Evolutionary conservation across 2,888 invertebrate species (phyloP), one percentile per base, ranked within the genome.

Genomic region (Epinotia brunnichana): DNA sequence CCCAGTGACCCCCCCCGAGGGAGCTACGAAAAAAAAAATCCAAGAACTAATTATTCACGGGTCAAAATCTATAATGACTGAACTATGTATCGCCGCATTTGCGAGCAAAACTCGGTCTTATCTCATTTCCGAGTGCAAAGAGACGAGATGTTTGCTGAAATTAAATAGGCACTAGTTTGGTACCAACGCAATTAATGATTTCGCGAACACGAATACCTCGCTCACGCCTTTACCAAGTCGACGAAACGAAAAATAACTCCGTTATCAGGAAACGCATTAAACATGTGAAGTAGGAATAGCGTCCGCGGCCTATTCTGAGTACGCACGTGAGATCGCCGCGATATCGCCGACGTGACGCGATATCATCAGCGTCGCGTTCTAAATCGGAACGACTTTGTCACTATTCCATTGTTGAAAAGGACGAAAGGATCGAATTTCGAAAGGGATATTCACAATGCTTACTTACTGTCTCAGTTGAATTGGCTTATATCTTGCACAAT

Each of bases 281-380:
- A 62, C 71, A 72, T 62, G 63, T 59, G 57, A 64, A 51, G 60
- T 61, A 35, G 56, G 51, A 51, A 59, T 24, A 44, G n/a, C 19
- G 51, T 48, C 51, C 17, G 61, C 60, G 61, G 7, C 53, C 56
- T 73, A 73, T 73, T 73, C 73, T 19, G 73, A 17, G 73, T 69
- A 73, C 59, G 57, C n/a, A 73, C 73, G 73, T 69, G 73, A 73
- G 73, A 73, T 73, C 53, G 68, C 35, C 13, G n/a, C 69, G 73
- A 73, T 73, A 69, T 51, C 57, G 73, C 62, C 19, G 51, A 60
- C 72, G 61, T 62, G 72, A 61, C 48, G 67, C 67, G 72, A 72
- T 72, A 67, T 21, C 21, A 68, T 72, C 72, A 56, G 19, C 15
- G 11, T 2, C 41, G 41, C 11, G 11, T n/a, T 48, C 66, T 41